phyloP scores from a whole-genome alignment of 2,888 invertebrate genomes.

The Vandiemenella viatica region DNA sequence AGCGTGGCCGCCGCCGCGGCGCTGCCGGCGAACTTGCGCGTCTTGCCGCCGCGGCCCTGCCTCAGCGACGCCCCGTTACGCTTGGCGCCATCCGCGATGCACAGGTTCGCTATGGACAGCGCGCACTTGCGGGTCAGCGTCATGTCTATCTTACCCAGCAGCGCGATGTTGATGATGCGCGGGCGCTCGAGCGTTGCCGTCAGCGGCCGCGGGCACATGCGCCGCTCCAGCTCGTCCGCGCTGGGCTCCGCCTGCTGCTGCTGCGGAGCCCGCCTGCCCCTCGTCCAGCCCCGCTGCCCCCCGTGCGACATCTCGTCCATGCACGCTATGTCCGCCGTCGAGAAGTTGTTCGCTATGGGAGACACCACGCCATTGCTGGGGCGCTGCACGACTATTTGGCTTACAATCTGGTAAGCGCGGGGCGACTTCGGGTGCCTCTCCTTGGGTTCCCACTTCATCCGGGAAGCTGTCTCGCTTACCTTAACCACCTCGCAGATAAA shows the following conservation, averaged over 20 bases:
- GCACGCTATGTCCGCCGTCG: not conserved
- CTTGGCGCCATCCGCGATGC: slow-evolving; percentile 19
- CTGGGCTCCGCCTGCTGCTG: not conserved
- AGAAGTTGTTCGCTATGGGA: not conserved
- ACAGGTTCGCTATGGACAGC: slow-evolving; percentile 28
- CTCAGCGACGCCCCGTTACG: not conserved
- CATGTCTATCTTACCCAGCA: slow-evolving; percentile 40
- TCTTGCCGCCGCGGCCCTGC: slow-evolving; percentile 4
- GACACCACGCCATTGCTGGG: not conserved
- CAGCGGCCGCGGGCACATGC: slow-evolving; percentile 27
- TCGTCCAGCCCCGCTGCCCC: not conserved
- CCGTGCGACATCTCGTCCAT: not conserved
- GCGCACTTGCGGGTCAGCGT: slow-evolving; percentile 36
- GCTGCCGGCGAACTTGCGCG: slow-evolving; percentile 1
- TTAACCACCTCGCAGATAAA: no score
- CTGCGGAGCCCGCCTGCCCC: not conserved
- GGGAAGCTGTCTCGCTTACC: no score
- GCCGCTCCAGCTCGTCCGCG: not conserved
- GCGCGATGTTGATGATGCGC: slow-evolving; percentile 34
- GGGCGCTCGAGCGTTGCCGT: slow-evolving; percentile 42
- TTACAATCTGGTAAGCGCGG: not conserved
- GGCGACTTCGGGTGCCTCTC: not conserved
- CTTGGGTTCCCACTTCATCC: not conserved
- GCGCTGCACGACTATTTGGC: not conserved
- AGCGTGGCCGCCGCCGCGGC: slow-evolving; percentile 2